Evolutionary conservation across 2,888 invertebrate species (phyloP), one percentile per base, ranked within the genome.

Genomic region (Schrankia costaestrigalis): DNA sequence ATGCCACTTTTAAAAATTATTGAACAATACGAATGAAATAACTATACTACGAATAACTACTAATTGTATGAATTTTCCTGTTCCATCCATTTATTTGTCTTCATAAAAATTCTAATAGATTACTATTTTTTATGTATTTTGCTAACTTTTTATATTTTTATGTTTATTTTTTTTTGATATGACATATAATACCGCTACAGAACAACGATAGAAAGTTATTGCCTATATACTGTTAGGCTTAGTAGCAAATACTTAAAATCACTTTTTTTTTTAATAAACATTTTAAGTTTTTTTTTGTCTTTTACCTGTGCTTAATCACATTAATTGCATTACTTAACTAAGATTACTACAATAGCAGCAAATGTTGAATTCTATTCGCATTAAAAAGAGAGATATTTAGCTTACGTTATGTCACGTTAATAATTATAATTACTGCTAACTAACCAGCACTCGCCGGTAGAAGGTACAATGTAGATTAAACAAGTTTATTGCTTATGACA

Each of bases 91-190:
- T n/a, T n/a, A n/a, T n/a, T n/a, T 11, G 42, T 52, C 68, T 63
- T 61, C 63, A 66, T 61, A 71, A 72, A 70, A 70, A 66, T 65
- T 50, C 55, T 48, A 52, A 60, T 55, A 48, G 25, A 31, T 35
- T 56, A 22, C 37, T 34, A 60, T 64, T 75, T 25, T 82, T 82
- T 82, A 78, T 77, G 66, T 54, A 60, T 78, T 81, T 82, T 79
- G 58, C 67, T 66, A 68, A 36, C 41, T 75, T 82, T 82, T 82
- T 74, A 66, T 49, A 60, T 81, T 82, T 83, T 79, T 77, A 70
- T 77, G 56, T 63, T 56, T 48, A 54, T 69, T 77, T 81, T 66
- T 76, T 66, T 76, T 73, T 66, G 56, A 70, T 70, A 72, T 71
- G 73, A 69, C 61, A 60, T 59, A 61, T 46, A 59, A 62, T 64